A percentile compares a stretch with the other conserved stretches of the same genome.
Conservation (phyloP, 92 coral and sea anemone genomes). For the Hydrozoanthus gracilis region DNA sequence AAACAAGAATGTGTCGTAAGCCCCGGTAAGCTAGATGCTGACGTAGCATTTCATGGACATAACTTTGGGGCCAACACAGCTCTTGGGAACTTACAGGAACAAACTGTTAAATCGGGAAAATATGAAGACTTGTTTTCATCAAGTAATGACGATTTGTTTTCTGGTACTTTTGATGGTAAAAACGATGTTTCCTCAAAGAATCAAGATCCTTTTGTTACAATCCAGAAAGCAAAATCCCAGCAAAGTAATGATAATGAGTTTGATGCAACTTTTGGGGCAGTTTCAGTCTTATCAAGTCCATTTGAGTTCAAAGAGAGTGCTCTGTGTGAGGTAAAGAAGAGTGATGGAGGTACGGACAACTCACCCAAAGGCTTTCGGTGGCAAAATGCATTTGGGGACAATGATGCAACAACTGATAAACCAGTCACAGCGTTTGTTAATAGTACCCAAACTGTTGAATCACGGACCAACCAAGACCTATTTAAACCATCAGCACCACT, state of each 20-base stretch:
- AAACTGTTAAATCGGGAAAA: background rate
- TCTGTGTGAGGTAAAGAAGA: background rate
- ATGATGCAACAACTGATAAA: background rate
- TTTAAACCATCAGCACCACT: background rate
- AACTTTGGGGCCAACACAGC: background rate
- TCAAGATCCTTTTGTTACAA: slow-evolving; percentile 83
- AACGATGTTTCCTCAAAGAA: slow-evolving; percentile 9
- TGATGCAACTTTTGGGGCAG: slow-evolving; percentile 71
- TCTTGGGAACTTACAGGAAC: background rate
- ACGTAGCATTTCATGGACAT: background rate
- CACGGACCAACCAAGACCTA: background rate
- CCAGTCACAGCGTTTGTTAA: background rate
- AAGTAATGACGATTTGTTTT: slow-evolving; percentile 3
- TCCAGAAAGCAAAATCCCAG: slow-evolving; percentile 37
- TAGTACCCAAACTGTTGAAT: background rate
- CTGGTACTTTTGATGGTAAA: slow-evolving; percentile 1
- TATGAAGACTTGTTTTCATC: slow-evolving; percentile 20
- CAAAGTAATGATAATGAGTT: slow-evolving; percentile 48
- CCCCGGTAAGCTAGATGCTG: background rate
- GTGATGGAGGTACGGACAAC: slow-evolving; percentile 20
- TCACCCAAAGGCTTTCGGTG: slow-evolving; percentile 51
- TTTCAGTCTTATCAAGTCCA: slow-evolving; percentile 36
- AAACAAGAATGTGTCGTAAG: background rate
- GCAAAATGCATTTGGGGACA: slow-evolving; percentile 59
- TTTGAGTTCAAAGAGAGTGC: slow-evolving; percentile 26